These are phyloP conservation scores for Heliconius cydno DNA, from an alignment of 2,888 invertebrate species.

Conservation along the genomic window DNA sequence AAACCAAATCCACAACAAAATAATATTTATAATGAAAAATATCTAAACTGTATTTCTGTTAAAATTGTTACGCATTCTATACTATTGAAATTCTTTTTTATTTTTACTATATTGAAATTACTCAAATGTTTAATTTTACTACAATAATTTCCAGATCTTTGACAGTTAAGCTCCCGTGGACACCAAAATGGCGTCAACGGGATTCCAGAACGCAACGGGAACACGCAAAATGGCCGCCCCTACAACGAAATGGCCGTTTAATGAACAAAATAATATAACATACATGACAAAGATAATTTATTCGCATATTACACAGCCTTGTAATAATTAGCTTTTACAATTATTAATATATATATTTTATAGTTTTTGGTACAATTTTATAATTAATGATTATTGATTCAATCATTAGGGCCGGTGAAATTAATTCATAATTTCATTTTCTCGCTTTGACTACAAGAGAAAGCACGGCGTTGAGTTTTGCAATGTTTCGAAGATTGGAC, in stretches of 20 bases:
- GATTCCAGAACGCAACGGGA: slow-evolving; percentile 71
- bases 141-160: slow-evolving; percentile 67
- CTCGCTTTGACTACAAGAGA: background rate
- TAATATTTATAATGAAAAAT: too few relatives aligned
- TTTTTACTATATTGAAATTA: background rate
- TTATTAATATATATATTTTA: slow-evolving; percentile 6
- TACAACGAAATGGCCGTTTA: slow-evolving; percentile 78
- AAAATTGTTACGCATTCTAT: background rate
- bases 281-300: slow-evolving; percentile 39
- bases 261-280: slow-evolving; percentile 31
- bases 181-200: slow-evolving; percentile 76
- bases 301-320: slow-evolving; percentile 26
- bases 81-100: background rate
- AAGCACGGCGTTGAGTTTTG: background rate
- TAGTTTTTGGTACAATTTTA: slow-evolving; percentile 17
- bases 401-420: background rate
- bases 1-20: too few relatives aligned
- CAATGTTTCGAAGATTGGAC: background rate
- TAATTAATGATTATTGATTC: background rate
- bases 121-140: background rate
- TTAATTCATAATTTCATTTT: background rate
- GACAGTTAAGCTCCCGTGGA: slow-evolving; percentile 82
- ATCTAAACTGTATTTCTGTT: background rate
- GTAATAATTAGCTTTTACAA: slow-evolving; percentile 3
- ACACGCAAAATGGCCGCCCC: slow-evolving; percentile 66